Base-by-base conservation (phyloP, 2,113 vertebrate genomes). In the Daboia siamensis region DNA sequence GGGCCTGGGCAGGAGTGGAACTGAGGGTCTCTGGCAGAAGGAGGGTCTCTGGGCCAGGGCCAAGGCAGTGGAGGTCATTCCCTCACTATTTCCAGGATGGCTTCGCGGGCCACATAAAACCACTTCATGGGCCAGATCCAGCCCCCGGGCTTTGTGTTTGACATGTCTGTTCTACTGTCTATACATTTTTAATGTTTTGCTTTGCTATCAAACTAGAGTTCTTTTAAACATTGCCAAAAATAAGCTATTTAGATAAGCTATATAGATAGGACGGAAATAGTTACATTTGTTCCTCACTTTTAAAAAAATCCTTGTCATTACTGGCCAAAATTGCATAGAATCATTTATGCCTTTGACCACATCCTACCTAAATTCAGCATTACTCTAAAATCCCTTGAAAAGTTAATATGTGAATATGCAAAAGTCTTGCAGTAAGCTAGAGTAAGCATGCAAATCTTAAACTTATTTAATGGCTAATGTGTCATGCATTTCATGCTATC, bases 161-260 rank as follows among this genome's bases (percentile, higher is more conserved):
- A n/a, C n/a, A n/a, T n/a, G n/a, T n/a, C n/a, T n/a, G n/a, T n/a
- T 44, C 33, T 89, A 87, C 90, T 87, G 93, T 93, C 57, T 94
- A 61, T 88, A 91, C 7, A 26, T 94, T 91, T 95, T 95, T 95
- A 90, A 91, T 59, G 64, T 13, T 84, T 52, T 1, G 88, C 64
- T 85, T 55, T 93, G 88, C 64, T 92, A 51, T 89, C 92, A 46
- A 89, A 52, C 61, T 39, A 57, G 20, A 61, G 39, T 61, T 59
- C 17, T 17, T 24, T 61, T 46, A 87, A 52, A 85, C 2, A 20
- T 24, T 56, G 26, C 59, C 0, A 0, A 55, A 91, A 86, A 39
- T 39, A 39, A 39, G 39, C 2, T 5, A 20, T 0, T 1, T 64
- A 21, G 39, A 54, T 26, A 56, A 39, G 0, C 20, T 92, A 86